phyloP scores from a whole-genome alignment of 2,888 invertebrate species.

The Netelia melanura region DNA sequence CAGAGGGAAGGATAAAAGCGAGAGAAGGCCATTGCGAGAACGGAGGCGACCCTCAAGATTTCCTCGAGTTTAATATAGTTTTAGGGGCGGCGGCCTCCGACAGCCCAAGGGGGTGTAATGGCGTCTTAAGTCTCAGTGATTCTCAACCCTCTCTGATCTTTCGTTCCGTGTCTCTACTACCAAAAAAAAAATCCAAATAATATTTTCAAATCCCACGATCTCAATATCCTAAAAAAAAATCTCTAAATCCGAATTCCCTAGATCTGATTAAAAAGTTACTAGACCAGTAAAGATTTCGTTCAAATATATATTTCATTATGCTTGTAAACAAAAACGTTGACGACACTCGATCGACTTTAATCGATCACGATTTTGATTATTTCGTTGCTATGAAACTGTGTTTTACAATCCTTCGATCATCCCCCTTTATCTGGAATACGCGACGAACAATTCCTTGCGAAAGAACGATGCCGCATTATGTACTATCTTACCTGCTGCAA shows the following conservation, averaged over 20 bases:
- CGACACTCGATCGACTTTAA: neutral
- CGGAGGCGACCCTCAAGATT: slow-evolving; percentile 81
- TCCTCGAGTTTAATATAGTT: slow-evolving; percentile 84
- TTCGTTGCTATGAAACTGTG: no score
- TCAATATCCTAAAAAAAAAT: neutral
- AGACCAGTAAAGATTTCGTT: neutral
- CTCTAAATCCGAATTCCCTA: neutral
- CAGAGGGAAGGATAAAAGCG: slow-evolving; percentile 71
- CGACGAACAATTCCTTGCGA: neutral
- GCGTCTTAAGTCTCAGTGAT: slow-evolving; percentile 84
- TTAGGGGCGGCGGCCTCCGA: slow-evolving; percentile 83
- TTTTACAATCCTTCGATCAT: no score
- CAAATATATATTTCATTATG: no score
- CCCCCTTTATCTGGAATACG: neutral
- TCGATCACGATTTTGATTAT: no score
- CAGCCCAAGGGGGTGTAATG: slow-evolving; percentile 82
- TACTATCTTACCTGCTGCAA: slow-evolving; percentile 38
- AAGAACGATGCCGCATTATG: slow-evolving; percentile 46
- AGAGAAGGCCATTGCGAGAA: slow-evolving; percentile 70
- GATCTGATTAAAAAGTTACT: neutral
- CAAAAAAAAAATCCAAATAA: neutral
- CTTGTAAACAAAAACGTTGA: neutral
- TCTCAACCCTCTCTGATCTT: slow-evolving; percentile 75
- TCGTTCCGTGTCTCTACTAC: slow-evolving; percentile 32
- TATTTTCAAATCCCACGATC: neutral